Percentiles rank a stretch among this genome's conserved stretches.
Conservation (phyloP, 1,140 invertebrate genomes). For the Drosophila sucinea region DNA sequence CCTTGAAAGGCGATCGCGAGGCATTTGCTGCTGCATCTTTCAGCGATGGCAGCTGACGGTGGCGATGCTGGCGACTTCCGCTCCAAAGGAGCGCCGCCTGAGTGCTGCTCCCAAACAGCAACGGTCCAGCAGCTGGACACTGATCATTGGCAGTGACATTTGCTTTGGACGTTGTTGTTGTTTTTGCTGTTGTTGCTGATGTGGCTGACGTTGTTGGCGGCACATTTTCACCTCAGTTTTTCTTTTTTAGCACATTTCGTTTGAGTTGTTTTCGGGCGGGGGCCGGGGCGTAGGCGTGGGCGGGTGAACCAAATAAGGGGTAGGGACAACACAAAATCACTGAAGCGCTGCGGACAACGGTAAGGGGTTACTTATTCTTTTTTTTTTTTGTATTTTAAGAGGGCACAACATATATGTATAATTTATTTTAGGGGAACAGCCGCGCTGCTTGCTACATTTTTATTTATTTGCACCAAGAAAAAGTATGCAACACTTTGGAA, state of each 20-base stretch:
- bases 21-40: constrained; percentile 42
- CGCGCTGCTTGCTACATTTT: constrained; percentile 48
- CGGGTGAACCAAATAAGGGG: constrained; percentile 24
- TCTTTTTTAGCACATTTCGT: neutral
- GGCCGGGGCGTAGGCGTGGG: neutral
- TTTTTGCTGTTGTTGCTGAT: constrained; percentile 29
- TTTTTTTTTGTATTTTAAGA: constrained; percentile 3
- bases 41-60: constrained; percentile 56
- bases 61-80: constrained; percentile 23
- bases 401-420: constrained; percentile 12
- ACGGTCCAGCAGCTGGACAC: constrained; percentile 12
- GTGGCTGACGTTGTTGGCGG: constrained; percentile 40
- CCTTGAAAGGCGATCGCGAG: constrained; percentile 56
- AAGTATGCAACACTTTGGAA: constrained; percentile 49
- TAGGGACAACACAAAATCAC: constrained; percentile 52
- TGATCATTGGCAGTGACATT: constrained; percentile 16
- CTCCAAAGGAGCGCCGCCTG: constrained; percentile 44
- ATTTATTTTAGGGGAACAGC: constrained; percentile 47
- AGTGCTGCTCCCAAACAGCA: constrained; percentile 39
- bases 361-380: constrained; percentile 14
- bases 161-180: constrained; percentile 29
- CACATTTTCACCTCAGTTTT: constrained; percentile 48
- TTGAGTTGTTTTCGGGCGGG: constrained; percentile 8
- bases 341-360: constrained; percentile 72
- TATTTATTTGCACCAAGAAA: constrained; percentile 13